Conservation (phyloP, 2,797 vertebrate genomes). For the Chloroceryle inda region DNA sequence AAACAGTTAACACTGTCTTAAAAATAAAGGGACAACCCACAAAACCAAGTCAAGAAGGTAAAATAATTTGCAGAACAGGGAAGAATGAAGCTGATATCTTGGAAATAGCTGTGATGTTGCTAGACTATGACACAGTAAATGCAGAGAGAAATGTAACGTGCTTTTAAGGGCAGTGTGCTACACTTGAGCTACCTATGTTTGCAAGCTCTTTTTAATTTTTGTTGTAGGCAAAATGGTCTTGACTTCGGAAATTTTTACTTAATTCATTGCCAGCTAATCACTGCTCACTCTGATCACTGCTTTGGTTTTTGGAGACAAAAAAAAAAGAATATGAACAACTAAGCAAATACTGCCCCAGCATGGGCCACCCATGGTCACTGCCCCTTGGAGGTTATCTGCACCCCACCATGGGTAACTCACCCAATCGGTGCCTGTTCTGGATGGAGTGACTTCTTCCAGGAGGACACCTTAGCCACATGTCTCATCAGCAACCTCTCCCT, state of each 20-base stretch:
- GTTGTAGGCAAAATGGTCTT: neutral
- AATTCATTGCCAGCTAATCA: neutral
- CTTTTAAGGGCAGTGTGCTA: neutral
- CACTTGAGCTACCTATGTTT: neutral
- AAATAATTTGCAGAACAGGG: neutral
- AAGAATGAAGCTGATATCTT: neutral
- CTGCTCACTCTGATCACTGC: neutral
- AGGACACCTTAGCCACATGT: fast-evolving
- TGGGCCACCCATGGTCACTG: neutral
- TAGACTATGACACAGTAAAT: neutral
- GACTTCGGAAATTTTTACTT: neutral
- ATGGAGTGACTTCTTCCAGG: neutral
- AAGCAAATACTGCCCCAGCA: neutral
- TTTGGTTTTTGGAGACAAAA: neutral
- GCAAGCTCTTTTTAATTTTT: neutral
- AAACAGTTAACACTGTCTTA: neutral
- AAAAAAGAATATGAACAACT: neutral
- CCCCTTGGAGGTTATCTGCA: fast-evolving
- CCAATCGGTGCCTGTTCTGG: too few relatives aligned
- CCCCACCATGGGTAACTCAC: fast-evolving
- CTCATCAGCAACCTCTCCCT: neutral
- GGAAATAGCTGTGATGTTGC: neutral
- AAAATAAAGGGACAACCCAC: neutral
- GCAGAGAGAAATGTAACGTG: neutral
- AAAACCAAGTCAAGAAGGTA: neutral